Evolutionary conservation across 2,888 invertebrate genomes (phyloP).

Genomic region (Eurytoma adleriae): DNA sequence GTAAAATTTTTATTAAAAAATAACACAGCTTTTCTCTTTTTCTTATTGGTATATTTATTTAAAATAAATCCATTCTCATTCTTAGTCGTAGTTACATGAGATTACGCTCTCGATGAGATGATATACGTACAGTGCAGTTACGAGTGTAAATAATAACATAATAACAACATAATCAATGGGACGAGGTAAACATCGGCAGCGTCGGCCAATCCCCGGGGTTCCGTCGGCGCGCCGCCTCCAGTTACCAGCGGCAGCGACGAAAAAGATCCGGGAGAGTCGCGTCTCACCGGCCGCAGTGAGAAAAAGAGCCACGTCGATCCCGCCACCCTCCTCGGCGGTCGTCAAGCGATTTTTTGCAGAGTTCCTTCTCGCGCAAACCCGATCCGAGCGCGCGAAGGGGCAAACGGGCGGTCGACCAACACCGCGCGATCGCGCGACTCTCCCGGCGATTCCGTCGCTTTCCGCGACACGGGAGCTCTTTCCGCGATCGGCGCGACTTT

Average conservation of each 20-base stretch:
- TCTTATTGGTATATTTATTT: slow-evolving; percentile 58
- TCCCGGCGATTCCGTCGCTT: slow-evolving; percentile 33
- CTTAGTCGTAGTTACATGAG: slow-evolving; percentile 60
- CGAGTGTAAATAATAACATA: slow-evolving; percentile 39
- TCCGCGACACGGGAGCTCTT: no score
- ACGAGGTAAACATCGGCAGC: not conserved
- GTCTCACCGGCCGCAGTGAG: not conserved
- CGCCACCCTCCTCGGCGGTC: not conserved
- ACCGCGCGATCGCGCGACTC: slow-evolving; percentile 25
- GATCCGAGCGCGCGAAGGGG: not conserved
- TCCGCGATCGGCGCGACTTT: no score
- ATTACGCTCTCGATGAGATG: slow-evolving; percentile 53
- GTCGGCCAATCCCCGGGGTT: not conserved
- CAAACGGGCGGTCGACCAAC: slow-evolving; percentile 37
- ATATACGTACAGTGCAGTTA: slow-evolving; percentile 55
- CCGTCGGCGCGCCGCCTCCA: not conserved
- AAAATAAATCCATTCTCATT: slow-evolving; percentile 62
- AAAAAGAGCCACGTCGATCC: slow-evolving; percentile 45
- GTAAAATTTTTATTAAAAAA: not conserved
- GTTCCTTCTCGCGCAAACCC: no score
- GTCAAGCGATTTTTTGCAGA: not conserved
- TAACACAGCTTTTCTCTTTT: slow-evolving; percentile 15
- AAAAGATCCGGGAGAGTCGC: not conserved
- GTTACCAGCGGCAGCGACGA: slow-evolving; percentile 17
- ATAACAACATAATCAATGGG: slow-evolving; percentile 20